Evolutionary conservation across 2,113 vertebrate genomes (phyloP).

Genomic region (Australoheros scitulus): DNA sequence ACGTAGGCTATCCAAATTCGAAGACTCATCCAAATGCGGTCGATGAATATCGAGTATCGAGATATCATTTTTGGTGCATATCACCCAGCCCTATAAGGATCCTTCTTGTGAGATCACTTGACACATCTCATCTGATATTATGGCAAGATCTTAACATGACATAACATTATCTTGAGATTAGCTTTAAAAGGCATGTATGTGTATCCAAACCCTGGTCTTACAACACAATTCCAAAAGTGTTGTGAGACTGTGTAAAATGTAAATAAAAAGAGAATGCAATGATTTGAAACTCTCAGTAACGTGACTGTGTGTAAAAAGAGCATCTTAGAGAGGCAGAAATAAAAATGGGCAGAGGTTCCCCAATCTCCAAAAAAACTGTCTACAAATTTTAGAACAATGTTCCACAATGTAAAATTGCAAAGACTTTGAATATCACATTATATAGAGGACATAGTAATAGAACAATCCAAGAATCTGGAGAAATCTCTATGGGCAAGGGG

Average conservation of each 20-base stretch:
- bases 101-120: neutral
- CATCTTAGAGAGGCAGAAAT: neutral
- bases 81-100: too few relatives aligned
- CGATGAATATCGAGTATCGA: too few relatives aligned
- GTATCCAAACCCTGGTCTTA: neutral
- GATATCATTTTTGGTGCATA: too few relatives aligned
- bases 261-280: too few relatives aligned
- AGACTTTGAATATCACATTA: neutral
- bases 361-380: neutral
- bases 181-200: neutral
- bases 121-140: neutral
- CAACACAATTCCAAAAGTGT: too few relatives aligned
- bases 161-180: neutral
- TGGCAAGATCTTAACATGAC: neutral
- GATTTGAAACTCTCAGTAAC: neutral
- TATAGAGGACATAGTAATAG: neutral
- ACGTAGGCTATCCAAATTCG: too few relatives aligned
- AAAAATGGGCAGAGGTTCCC: too few relatives aligned
- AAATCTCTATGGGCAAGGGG: too few relatives aligned
- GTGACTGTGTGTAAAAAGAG: neutral
- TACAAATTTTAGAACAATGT: neutral
- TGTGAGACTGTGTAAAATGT: too few relatives aligned
- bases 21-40: too few relatives aligned
- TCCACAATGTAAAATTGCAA: neutral
- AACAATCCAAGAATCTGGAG: neutral